phyloP scores from a whole-genome alignment of 2,888 invertebrate species.

The Rhagium mordax region DNA sequence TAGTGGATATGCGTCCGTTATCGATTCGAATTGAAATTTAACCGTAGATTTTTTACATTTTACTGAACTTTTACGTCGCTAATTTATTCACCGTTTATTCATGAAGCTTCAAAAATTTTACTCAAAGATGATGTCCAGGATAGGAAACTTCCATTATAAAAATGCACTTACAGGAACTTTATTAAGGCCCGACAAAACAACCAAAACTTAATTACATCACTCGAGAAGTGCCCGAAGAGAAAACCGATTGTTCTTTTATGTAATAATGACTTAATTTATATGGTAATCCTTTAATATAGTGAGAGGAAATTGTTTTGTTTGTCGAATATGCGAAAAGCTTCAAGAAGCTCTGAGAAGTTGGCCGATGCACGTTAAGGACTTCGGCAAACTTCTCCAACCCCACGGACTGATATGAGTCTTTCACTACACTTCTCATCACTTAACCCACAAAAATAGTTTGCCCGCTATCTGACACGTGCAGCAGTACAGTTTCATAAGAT shows the following conservation, averaged over 20 bases:
- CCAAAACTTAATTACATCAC: slow-evolving; percentile 9
- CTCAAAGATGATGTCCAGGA: neutral
- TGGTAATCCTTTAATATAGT: slow-evolving; percentile 26
- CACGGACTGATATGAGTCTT: slow-evolving; percentile 13
- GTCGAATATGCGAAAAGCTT: slow-evolving; percentile 34
- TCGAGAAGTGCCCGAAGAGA: slow-evolving; percentile 5
- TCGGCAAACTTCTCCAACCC: slow-evolving; percentile 30
- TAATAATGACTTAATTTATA: slow-evolving; percentile 28
- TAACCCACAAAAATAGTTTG: slow-evolving; percentile 30
- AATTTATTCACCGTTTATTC: neutral
- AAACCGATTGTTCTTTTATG: slow-evolving; percentile 3
- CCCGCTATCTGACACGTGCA: neutral
- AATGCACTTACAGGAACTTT: slow-evolving; percentile 17
- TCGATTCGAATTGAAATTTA: no score
- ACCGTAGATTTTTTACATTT: no score
- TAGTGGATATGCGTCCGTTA: no score
- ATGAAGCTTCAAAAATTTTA: neutral
- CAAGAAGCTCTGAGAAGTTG: slow-evolving; percentile 14
- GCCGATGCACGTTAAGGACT: slow-evolving; percentile 35
- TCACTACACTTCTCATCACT: slow-evolving; percentile 17
- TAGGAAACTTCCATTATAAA: slow-evolving; percentile 7
- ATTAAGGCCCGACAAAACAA: slow-evolving; percentile 3
- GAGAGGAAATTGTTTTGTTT: slow-evolving; percentile 37
- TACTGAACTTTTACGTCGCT: neutral
- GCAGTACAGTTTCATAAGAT: no score